Percentiles rank a stretch among this genome's conserved stretches.
phyloP scores from a whole-genome alignment of 1,140 invertebrate species.

The Mylabris phalerata region DNA sequence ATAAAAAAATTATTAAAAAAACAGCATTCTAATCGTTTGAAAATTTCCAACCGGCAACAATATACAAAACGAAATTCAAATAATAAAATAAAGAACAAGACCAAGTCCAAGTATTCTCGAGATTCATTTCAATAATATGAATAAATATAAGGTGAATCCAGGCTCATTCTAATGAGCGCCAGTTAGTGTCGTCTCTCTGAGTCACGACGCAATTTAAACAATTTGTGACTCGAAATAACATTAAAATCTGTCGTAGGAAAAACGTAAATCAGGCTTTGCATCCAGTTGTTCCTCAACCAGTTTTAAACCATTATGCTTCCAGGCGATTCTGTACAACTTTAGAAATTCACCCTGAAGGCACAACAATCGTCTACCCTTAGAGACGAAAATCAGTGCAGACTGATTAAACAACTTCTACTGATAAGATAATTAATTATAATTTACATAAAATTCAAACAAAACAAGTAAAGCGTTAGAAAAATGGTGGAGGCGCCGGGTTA shows the following conservation, averaged over 20 bases:
- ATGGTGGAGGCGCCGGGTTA: not conserved
- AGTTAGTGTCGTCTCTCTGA: slow-evolving; percentile 46
- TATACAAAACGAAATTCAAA: too few relatives aligned
- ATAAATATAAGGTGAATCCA: slow-evolving; percentile 43
- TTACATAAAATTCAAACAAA: not conserved
- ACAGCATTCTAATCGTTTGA: too few relatives aligned
- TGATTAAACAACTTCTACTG: too few relatives aligned
- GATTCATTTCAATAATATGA: slow-evolving; percentile 42
- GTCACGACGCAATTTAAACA: slow-evolving; percentile 49
- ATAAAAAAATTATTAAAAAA: too few relatives aligned
- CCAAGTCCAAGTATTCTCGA: slow-evolving; percentile 19
- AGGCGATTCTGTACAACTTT: too few relatives aligned
- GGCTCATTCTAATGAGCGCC: slow-evolving; percentile 45
- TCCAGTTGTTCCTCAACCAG: slow-evolving; percentile 31
- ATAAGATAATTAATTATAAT: too few relatives aligned
- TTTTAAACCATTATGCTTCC: too few relatives aligned
- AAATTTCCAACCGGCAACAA: too few relatives aligned
- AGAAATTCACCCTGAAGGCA: too few relatives aligned
- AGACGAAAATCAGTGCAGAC: too few relatives aligned
- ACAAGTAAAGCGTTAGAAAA: not conserved
- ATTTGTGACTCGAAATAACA: slow-evolving; percentile 50
- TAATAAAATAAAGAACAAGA: not conserved
- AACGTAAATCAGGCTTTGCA: slow-evolving; percentile 45
- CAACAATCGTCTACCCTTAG: too few relatives aligned
- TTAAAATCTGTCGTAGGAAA: slow-evolving; percentile 46